Evolutionary conservation across 2,113 vertebrate species (phyloP), one percentile per base, ranked within the genome.

Genomic region (Centropus unirufus): DNA sequence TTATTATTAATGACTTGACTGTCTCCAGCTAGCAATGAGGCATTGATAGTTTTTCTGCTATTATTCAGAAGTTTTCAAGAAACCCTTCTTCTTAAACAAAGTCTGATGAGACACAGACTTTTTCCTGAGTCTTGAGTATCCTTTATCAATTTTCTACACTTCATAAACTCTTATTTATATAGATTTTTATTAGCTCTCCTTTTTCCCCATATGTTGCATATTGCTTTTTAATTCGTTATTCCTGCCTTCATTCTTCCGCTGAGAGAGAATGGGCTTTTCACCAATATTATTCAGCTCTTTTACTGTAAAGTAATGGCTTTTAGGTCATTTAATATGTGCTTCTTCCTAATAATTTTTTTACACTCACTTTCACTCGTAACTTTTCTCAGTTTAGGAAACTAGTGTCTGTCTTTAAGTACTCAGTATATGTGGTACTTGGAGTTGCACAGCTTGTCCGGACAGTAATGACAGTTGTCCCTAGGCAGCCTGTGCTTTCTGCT

Each of bases 181-280:
- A 26, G 39, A 79, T 83, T 87, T 95, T 94, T 80, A 92, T 94
- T 79, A 47, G 46, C 29, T 84, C 7, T 29, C 9, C 46, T 36
- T 92, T 95, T 90, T 85, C 12, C 22, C 84, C 68, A 83, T 95
- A 87, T 93, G 94, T 85, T 93, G 67, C 78, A 42, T 89, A 92
- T 87, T 91, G 54, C 84, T 92, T 96, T 95, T 95, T 95, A 91
- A 96, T 95, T 96, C 11, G 16, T 92, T 95, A 70, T 95, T 91
- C 78, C 39, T 91, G 75, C 67, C 67, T 92, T 72, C 87, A 55
- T 76, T 92, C 87, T 94, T 92, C 78, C 1, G 0, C 74, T 91
- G 81, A 91, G 93, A 87, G 87, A 85, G 78, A 93, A 95, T 83
- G 34, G 44, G 63, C 23, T 95, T 95, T 83, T 80, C 84, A 87